Evolutionary conservation across 2,797 vertebrate genomes (phyloP), one percentile per base, ranked within the genome.

Genomic region (Sebastes steindachneri): DNA sequence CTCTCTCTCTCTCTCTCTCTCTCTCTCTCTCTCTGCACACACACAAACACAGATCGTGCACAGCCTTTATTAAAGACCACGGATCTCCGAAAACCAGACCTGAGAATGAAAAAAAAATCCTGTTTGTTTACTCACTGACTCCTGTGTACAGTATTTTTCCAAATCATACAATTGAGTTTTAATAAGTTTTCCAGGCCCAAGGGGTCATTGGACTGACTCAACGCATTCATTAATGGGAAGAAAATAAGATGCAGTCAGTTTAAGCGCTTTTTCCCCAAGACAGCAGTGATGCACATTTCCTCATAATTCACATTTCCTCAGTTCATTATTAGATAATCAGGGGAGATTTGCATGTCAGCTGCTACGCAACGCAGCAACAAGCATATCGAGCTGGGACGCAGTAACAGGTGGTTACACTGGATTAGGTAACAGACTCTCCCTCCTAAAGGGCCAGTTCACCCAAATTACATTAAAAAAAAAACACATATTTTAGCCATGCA

Each of bases 51-150:
- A 86, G 59, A 67, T 66, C 45, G 58, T 66, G 68, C 53, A 53
- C 25, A 48, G 73, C 82, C 54, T 86, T 88, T 89, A 91, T 90
- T 91, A 90, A 92, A 90, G 77, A 92, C 76, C 64, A 63, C 5
- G 51, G 51, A 72, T 78, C 79, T 86, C 48, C 14, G 19, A 86
- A 74, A 85, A 78, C 29, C 72, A 82, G 66, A 72, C 71, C 21
- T 76, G 75, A 79, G 86, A 81, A 71, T 76, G 53, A 76, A 75
- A 58, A 68, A 26, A 66, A 68, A 71, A 72, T 51, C 23, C 65
- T 59, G 57, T 82, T 81, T 89, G 75, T 88, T 89, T 88, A 83
- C 86, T 72, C 65, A 14, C 45, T 9, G 53, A 37, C 79, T 81
- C 83, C 29, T 33, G 66, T 75, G 82, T 75, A 73, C 70, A 69